Evolutionary conservation across 2,113 vertebrate species (phyloP).

Genomic region (Gobiocypris rarus): DNA sequence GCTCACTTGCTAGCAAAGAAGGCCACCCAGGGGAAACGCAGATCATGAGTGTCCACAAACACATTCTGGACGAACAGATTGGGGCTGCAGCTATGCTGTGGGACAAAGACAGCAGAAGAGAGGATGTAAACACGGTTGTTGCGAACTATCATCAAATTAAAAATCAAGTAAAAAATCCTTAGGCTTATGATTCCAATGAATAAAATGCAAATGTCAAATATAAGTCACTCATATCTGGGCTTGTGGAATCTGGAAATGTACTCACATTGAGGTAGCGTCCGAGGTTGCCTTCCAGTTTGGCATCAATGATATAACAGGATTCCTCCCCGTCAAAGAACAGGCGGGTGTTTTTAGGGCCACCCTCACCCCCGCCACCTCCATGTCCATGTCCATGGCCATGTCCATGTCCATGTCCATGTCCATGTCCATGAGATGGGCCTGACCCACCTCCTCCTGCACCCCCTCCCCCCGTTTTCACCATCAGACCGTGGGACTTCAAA

Average conservation of each 20-base stretch:
- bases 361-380: slow-evolving; percentile 77
- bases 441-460: slow-evolving; percentile 56
- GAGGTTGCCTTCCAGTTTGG: slow-evolving; percentile 95
- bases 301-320: slow-evolving; percentile 97
- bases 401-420: slow-evolving; percentile 63
- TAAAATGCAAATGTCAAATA: neutral
- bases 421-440: slow-evolving; percentile 64
- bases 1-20: slow-evolving; percentile 98
- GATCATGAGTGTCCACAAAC: slow-evolving; percentile 96
- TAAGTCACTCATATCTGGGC: too few species aligned
- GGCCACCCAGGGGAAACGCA: slow-evolving; percentile 97
- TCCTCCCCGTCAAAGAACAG: slow-evolving; percentile 96
- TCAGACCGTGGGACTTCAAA: slow-evolving; percentile 91
- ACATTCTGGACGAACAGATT: slow-evolving; percentile 99
- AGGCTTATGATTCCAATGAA: neutral
- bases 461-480: slow-evolving; percentile 83
- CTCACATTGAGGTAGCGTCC: slow-evolving; percentile 96
- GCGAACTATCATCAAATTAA: neutral
- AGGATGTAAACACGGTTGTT: neutral
- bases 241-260: slow-evolving; percentile 13
- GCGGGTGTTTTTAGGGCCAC: slow-evolving; percentile 79
- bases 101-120: neutral
- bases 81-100: slow-evolving; percentile 70
- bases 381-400: slow-evolving; percentile 68
- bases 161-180: neutral